Conservation (phyloP, 2,888 invertebrate genomes). For the Malthinus seriepunctatus region DNA sequence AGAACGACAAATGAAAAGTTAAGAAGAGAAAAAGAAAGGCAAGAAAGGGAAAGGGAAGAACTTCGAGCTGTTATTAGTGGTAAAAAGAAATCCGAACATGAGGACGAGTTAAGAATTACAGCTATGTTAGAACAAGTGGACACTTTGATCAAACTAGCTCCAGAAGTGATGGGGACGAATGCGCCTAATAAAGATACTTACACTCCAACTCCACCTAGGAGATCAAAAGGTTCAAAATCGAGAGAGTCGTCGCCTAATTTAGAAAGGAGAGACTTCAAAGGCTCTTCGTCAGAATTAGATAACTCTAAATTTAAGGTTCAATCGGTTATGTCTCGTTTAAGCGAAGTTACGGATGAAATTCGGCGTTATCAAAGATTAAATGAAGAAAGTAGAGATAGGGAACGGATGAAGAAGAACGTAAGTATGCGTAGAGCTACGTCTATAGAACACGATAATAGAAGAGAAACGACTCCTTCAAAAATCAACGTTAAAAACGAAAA, state of each 20-base stretch:
- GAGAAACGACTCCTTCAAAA: constrained; percentile 36
- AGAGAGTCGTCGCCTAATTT: constrained; percentile 70
- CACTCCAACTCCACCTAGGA: constrained; percentile 72
- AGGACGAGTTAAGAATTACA: constrained; percentile 74
- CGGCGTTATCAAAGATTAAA: constrained; percentile 55
- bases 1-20: constrained; percentile 90
- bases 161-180: constrained; percentile 64
- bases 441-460: constrained; percentile 66
- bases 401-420: constrained; percentile 50
- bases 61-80: constrained; percentile 56
- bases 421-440: constrained; percentile 60
- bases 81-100: constrained; percentile 60
- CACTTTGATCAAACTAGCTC: constrained; percentile 71
- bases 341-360: constrained; percentile 72
- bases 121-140: constrained; percentile 78
- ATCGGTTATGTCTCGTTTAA: constrained; percentile 63
- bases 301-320: constrained; percentile 50
- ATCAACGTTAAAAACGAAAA: constrained; percentile 37
- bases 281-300: constrained; percentile 56
- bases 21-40: constrained; percentile 82
- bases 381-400: constrained; percentile 60
- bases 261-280: constrained; percentile 57
- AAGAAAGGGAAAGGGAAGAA: constrained; percentile 78
- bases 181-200: constrained; percentile 54
- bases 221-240: constrained; percentile 71